Conservation (phyloP, 1,140 invertebrate genomes). For the Notospermus geniculatus region DNA sequence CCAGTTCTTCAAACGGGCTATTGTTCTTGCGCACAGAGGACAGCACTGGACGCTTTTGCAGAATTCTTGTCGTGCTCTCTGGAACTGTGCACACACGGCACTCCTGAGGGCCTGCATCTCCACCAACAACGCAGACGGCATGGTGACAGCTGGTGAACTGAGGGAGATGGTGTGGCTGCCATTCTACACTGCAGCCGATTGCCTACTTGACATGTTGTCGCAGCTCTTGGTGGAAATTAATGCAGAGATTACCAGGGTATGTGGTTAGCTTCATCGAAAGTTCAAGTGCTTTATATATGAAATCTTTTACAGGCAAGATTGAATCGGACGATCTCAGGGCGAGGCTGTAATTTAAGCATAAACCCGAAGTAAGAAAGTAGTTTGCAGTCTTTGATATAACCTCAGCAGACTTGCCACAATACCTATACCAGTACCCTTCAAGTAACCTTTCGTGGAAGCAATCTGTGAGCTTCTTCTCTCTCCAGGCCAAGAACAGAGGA, state of each 20-base stretch:
- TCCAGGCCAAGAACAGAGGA: constrained; percentile 37
- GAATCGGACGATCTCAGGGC: no score
- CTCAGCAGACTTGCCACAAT: no score
- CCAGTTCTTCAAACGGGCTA: constrained; percentile 39
- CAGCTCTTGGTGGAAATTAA: constrained; percentile 36
- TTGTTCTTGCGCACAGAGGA: constrained; percentile 52
- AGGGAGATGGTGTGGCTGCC: constrained; percentile 35
- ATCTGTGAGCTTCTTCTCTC: no score
- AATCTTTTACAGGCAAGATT: no score
- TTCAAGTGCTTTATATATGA: no score
- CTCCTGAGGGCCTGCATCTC: constrained; percentile 36
- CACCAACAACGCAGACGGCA: constrained; percentile 22
- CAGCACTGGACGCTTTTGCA: constrained; percentile 55
- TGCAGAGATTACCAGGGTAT: constrained; percentile 36
- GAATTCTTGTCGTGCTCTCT: constrained; percentile 46
- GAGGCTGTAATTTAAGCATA: no score
- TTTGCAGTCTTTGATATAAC: no score
- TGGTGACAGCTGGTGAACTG: constrained; percentile 37
- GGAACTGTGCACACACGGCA: constrained; percentile 51
- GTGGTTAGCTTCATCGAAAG: background rate
- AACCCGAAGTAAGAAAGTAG: no score
- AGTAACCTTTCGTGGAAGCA: no score
- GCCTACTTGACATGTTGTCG: constrained; percentile 50
- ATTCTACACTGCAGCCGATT: constrained; percentile 48
- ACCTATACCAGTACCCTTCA: no score